A percentile compares a stretch with the other conserved stretches of the same genome.
These are phyloP conservation scores for Umimayanthus kanabou DNA, from an alignment of 92 coral and sea anemone genomes.

Conservation along the genomic window DNA sequence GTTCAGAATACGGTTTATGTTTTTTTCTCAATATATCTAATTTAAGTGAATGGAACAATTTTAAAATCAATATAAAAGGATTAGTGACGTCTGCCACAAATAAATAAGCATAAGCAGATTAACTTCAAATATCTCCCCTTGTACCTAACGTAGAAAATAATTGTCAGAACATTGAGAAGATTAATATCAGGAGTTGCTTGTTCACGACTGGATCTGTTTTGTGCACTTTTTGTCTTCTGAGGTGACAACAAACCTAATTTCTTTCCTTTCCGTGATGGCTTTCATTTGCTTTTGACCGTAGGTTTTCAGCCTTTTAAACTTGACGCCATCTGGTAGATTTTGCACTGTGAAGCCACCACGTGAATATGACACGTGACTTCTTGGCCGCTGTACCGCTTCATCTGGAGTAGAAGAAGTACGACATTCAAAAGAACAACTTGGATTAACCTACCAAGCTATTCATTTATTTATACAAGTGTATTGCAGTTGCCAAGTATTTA, in stretches of 20 bases:
- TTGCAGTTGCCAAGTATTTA: too few relatives aligned
- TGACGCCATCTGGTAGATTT: slow-evolving; percentile 61
- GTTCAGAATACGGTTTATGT: too few relatives aligned
- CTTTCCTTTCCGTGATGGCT: slow-evolving; percentile 57
- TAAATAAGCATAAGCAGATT: too few relatives aligned
- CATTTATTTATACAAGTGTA: too few relatives aligned
- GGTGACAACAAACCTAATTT: slow-evolving; percentile 49
- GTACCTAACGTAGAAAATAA: too few relatives aligned
- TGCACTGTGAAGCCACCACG: slow-evolving; percentile 61
- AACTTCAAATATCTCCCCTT: too few relatives aligned
- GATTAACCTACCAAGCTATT: too few relatives aligned
- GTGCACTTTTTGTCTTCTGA: background rate
- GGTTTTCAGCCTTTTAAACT: slow-evolving; percentile 58
- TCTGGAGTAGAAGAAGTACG: slow-evolving; percentile 30
- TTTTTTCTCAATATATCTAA: too few relatives aligned
- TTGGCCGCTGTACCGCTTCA: slow-evolving; percentile 60
- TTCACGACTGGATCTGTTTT: background rate
- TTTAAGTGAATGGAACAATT: too few relatives aligned
- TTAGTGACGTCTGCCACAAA: too few relatives aligned
- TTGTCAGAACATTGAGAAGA: slow-evolving; percentile 1
- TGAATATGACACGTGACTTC: slow-evolving; percentile 55
- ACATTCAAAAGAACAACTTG: too few relatives aligned
- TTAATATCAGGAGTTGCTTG: background rate
- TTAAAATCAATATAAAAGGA: too few relatives aligned
- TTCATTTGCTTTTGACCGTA: slow-evolving; percentile 64